Percentiles rank a stretch among this genome's conserved stretches.
Conservation (phyloP, 35 echinoderm and acorn worm genomes). For the Eucidaris tribuloides region DNA sequence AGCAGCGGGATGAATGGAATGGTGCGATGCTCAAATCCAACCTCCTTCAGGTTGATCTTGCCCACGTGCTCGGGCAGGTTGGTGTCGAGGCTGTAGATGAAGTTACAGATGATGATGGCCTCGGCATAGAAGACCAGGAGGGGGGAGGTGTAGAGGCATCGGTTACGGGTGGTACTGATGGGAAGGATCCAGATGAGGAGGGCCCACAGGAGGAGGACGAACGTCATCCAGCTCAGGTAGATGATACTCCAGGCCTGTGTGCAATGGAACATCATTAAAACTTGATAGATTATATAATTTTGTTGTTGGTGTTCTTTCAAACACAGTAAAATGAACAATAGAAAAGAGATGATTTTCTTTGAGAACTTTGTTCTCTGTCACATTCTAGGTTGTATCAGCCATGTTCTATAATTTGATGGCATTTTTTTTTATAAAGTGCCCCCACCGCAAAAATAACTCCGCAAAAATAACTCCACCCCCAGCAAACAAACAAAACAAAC, state of each 20-base stretch:
- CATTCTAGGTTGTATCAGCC: too few relatives aligned
- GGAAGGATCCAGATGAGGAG: conserved; percentile 90
- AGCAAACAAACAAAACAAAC: too few relatives aligned
- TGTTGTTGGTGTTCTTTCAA: too few relatives aligned
- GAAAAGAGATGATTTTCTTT: too few relatives aligned
- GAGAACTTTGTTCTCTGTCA: too few relatives aligned
- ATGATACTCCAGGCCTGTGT: conserved; percentile 99
- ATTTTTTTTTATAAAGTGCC: too few relatives aligned
- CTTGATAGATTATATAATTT: too few relatives aligned
- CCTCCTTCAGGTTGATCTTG: conserved; percentile 54
- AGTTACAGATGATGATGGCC: conserved; percentile 68
- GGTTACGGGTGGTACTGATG: conserved; percentile 54
- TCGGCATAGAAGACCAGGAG: conserved; percentile 90
- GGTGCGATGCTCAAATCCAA: conserved; percentile 59
- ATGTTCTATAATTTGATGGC: too few relatives aligned
- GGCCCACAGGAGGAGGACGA: conserved; percentile 87
- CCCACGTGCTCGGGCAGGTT: conserved; percentile 23
- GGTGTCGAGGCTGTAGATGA: conserved; percentile 75
- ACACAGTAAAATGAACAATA: too few relatives aligned
- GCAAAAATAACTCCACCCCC: too few relatives aligned
- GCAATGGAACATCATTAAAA: too few relatives aligned
- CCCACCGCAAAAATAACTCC: too few relatives aligned
- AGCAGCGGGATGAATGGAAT: conserved; percentile 58
- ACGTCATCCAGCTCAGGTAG: conserved; percentile 87
- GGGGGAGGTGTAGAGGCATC: conserved; percentile 82